Conservation (phyloP, 2,888 invertebrate genomes). For the Drosophila meridionalis region DNA sequence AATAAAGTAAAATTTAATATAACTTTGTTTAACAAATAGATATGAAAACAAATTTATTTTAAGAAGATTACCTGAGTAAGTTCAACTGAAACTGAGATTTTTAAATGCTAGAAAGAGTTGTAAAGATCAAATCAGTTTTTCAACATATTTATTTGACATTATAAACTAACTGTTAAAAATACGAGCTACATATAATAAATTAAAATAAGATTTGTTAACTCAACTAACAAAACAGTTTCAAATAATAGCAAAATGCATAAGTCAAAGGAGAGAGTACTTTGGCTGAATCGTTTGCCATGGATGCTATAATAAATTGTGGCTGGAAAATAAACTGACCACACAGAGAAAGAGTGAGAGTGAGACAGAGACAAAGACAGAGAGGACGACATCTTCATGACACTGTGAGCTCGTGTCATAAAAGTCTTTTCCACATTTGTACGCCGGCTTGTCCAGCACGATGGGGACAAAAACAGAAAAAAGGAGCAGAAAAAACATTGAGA, state of each 20-base stretch:
- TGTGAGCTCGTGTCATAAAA: conserved; percentile 5
- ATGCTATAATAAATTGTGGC: neutral
- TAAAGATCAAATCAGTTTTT: too few species aligned
- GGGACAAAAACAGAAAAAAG: conserved; percentile 10
- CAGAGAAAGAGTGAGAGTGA: neutral
- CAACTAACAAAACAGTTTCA: neutral
- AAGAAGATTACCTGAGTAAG: too few species aligned
- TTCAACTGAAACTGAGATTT: too few species aligned
- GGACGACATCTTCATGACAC: conserved; percentile 5
- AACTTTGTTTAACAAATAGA: too few species aligned
- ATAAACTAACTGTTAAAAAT: too few species aligned
- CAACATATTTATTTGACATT: too few species aligned
- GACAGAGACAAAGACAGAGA: neutral
- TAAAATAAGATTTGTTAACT: too few species aligned
- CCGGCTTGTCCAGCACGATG: conserved; percentile 15
- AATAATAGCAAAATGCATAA: neutral
- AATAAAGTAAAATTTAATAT: too few species aligned
- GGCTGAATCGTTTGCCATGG: neutral
- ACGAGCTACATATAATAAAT: too few species aligned
- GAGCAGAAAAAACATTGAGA: conserved; percentile 52
- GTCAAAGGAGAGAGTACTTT: neutral
- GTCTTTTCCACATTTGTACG: conserved; percentile 15
- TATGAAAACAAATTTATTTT: too few species aligned
- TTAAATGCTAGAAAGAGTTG: too few species aligned
- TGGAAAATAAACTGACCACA: conserved; percentile 7